These are phyloP conservation scores for Caenorhabditis inopinata DNA, from an alignment of 1,140 invertebrate species.

Conservation along the genomic window DNA sequence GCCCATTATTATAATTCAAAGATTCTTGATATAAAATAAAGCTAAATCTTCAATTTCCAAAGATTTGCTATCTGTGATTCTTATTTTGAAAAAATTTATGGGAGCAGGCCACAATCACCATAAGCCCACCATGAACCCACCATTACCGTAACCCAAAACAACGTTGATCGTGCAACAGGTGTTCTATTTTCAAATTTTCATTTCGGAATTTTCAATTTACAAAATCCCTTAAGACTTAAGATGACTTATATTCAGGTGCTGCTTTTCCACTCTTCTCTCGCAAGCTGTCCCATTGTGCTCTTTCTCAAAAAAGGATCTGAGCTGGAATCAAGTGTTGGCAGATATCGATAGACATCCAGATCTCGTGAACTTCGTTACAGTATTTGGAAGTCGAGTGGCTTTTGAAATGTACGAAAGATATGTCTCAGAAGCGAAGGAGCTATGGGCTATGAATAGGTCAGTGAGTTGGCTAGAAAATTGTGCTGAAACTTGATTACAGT, in stretches of 20 bases:
- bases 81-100: no score
- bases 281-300: not conserved
- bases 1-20: no score
- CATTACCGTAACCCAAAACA: no score
- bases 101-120: no score
- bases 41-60: no score
- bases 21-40: no score
- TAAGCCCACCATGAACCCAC: no score
- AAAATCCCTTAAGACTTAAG: not conserved
- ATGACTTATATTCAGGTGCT: not conserved
- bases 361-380: not conserved
- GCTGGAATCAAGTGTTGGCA: constrained; percentile 11
- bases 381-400: not conserved
- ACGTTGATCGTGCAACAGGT: no score
- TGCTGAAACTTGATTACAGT: no score
- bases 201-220: not conserved
- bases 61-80: no score
- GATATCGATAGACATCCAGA: constrained; percentile 20
- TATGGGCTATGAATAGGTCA: constrained; percentile 8
- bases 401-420: constrained; percentile 29
- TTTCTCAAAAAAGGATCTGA: not conserved
- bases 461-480: no score
- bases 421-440: constrained; percentile 16
- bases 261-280: not conserved
- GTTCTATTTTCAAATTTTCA: no score